Conservation (phyloP, 2,888 invertebrate genomes). For the Syrphus vitripennis region DNA sequence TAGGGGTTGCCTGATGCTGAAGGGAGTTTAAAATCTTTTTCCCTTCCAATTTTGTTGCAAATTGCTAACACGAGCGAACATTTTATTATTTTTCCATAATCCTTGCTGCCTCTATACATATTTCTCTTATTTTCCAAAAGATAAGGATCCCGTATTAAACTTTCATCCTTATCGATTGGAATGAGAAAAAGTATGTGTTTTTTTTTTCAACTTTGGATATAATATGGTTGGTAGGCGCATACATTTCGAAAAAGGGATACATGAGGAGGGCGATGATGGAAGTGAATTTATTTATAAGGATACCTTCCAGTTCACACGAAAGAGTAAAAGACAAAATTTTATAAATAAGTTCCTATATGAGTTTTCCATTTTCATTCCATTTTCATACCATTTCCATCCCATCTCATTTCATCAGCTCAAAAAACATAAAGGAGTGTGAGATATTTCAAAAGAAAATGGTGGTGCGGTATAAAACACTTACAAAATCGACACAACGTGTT, state of each 20-base stretch:
- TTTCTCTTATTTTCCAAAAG: background rate
- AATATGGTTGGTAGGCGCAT: background rate
- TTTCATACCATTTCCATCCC: background rate
- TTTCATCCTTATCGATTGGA: conserved; percentile 29
- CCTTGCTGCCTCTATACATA: conserved; percentile 11
- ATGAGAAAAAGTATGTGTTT: conserved; percentile 8
- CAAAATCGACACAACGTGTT: background rate
- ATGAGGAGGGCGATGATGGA: background rate
- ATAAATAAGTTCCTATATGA: conserved; percentile 22
- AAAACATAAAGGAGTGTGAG: background rate
- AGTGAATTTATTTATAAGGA: conserved; percentile 5
- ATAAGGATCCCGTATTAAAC: conserved; percentile 40
- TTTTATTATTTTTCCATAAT: conserved; percentile 63
- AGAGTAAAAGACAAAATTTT: conserved; percentile 1
- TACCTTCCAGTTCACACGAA: conserved; percentile 14
- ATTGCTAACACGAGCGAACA: conserved; percentile 65
- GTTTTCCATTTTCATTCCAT: background rate
- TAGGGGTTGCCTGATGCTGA: background rate
- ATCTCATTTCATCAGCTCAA: background rate
- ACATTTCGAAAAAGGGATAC: background rate
- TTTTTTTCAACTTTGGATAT: background rate
- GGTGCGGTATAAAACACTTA: background rate
- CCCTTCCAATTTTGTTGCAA: background rate
- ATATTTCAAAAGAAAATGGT: conserved; percentile 1
- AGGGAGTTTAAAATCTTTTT: conserved; percentile 7